Percentiles rank a stretch among this genome's conserved stretches.
Evolutionary conservation across 2,797 vertebrate species (phyloP).

Genomic region (Gallinago nigripennis): DNA sequence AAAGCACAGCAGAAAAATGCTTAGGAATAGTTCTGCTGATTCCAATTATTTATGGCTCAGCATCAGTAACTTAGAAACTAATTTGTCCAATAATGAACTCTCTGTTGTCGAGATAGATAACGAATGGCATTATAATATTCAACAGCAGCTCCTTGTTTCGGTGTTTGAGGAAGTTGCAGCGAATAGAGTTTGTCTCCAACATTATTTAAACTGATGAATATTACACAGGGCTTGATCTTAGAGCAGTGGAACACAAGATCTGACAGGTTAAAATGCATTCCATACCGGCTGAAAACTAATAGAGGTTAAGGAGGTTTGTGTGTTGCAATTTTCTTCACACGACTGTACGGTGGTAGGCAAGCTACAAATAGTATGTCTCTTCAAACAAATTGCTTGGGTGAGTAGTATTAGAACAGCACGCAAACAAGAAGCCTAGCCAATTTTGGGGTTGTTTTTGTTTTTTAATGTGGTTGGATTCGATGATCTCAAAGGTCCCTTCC

Average conservation of each 20-base stretch:
- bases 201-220: constrained; percentile 56
- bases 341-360: constrained; percentile 19
- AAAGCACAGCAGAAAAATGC: constrained; percentile 49
- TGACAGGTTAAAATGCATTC: constrained; percentile 63
- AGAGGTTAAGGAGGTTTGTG: constrained; percentile 50
- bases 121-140: constrained; percentile 42
- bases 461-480: too few relatives aligned
- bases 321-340: constrained; percentile 47
- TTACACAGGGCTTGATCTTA: constrained; percentile 56
- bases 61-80: constrained; percentile 66
- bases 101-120: constrained; percentile 55
- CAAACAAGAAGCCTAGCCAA: background rate
- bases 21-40: constrained; percentile 34
- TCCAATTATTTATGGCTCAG: constrained; percentile 58
- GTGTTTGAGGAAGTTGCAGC: constrained; percentile 16
- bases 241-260: constrained; percentile 47
- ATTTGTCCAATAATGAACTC: constrained; percentile 72
- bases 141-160: constrained; percentile 53
- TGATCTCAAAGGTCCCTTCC: too few relatives aligned
- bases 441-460: too few relatives aligned
- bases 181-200: background rate
- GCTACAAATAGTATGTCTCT: constrained; percentile 20
- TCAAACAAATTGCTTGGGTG: constrained; percentile 34
- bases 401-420: background rate
- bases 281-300: constrained; percentile 41